A percentile compares a stretch with the other conserved stretches of the same genome.
Conservation (phyloP, 2,888 invertebrate species). For the Drosophila kuntzei region DNA sequence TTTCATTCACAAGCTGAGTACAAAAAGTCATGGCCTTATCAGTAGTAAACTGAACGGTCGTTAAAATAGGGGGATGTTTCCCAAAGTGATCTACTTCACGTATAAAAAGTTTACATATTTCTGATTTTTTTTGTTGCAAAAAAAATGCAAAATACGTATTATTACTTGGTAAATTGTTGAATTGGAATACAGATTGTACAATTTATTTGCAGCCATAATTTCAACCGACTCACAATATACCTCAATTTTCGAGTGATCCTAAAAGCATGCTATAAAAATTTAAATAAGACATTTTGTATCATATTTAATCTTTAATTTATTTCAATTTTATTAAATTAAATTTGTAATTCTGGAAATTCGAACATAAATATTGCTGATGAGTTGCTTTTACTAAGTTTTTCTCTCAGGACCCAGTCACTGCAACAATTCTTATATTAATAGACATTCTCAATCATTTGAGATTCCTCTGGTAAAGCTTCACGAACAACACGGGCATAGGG, state of each 20-base stretch:
- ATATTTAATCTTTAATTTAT: neutral
- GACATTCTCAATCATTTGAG: too few species aligned
- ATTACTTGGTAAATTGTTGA: neutral
- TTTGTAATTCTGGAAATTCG: neutral
- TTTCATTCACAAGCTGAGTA: neutral
- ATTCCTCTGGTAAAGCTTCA: too few species aligned
- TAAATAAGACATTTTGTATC: too few species aligned
- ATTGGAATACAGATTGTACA: neutral
- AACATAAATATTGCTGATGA: neutral
- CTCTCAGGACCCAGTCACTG: neutral
- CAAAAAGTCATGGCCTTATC: conserved; percentile 7
- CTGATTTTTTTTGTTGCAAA: neutral
- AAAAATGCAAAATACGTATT: neutral
- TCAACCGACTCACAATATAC: too few species aligned
- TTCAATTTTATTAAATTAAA: neutral
- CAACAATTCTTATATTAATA: neutral
- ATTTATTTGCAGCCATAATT: neutral
- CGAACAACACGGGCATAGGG: conserved; percentile 3
- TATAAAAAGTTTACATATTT: neutral
- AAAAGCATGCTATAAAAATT: too few species aligned
- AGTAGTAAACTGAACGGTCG: neutral
- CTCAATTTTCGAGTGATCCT: too few species aligned
- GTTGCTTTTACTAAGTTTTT: neutral
- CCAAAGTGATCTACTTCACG: neutral
- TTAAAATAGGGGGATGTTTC: conserved; percentile 4